Base-by-base conservation (phyloP, 2,113 vertebrate genomes). In the Benitochromis conjunctus region DNA sequence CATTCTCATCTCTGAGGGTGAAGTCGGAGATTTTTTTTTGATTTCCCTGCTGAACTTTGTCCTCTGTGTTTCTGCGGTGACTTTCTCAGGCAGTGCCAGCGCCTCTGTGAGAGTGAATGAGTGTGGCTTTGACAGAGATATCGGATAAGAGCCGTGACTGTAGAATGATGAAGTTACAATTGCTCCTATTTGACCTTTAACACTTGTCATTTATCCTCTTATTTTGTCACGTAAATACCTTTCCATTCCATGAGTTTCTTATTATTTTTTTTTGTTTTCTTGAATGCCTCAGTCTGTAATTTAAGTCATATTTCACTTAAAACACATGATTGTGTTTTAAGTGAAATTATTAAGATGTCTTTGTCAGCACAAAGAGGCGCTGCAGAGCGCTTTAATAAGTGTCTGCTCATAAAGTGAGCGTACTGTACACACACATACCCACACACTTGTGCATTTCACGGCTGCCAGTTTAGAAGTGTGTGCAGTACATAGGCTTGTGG, bases 1-100 rank as follows among this genome's bases (percentile, higher is more conserved):
- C 81, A 38, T 90, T 93, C 82, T 83, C 90, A 78, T 94, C 87
- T 89, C 46, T 89, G 88, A 91, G 79, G 81, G 76, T 83, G 78
- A 77, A 62, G 85, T 89, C 21, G 9, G 81, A 81, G 51, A 57
- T 79, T 87, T 94, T 88, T 92, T 89, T 19, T 12, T 3, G 19
- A 83, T 87, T 91, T 54, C 82, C 71, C 53, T 6, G 71, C 81
- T 91, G 89, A 92, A 91, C 90, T 87, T 86, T 92, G 85, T 87
- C 82, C 88, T 81, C 56, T 83, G 81, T 88, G 83, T 86, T 81
- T 91, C 79, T 89, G 81, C 3, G 21, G 80, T 74, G 69, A 26
- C 66, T 71, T 41, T 82, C 14, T 77, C 7, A 9, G 46, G 71
- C 48, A 13, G 46, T 83, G 79, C 82, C 78, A 58, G 84, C 90